Evolutionary conservation across 2,888 invertebrate species (phyloP).

Genomic region (Nasonia oneida): DNA sequence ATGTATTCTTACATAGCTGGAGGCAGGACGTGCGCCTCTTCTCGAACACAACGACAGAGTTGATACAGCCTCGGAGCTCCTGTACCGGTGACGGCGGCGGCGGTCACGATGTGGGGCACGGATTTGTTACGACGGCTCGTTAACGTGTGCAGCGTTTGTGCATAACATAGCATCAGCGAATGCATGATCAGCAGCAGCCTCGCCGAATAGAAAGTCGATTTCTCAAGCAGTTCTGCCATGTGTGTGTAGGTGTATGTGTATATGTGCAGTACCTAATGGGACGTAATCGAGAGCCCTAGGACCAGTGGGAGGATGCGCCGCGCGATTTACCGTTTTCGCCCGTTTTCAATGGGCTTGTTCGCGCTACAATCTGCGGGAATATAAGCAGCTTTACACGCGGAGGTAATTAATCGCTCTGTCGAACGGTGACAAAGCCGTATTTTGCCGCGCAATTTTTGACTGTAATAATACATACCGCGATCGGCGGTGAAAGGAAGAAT

Average conservation of each 20-base stretch:
- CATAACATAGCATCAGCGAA: slow-evolving; percentile 69
- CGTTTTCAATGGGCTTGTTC: background rate
- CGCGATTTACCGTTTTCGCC: slow-evolving; percentile 13
- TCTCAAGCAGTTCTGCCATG: slow-evolving; percentile 64
- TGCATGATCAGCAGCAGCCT: slow-evolving; percentile 45
- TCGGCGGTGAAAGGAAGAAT: background rate
- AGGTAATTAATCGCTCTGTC: background rate
- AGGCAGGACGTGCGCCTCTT: background rate
- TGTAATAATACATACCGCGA: background rate
- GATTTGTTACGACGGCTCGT: slow-evolving; percentile 73
- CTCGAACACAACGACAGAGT: background rate
- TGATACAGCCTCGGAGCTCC: slow-evolving; percentile 12
- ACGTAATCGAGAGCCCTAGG: slow-evolving; percentile 38
- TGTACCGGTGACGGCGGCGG: background rate
- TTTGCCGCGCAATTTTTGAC: background rate
- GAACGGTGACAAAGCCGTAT: slow-evolving; percentile 26
- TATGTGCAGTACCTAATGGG: slow-evolving; percentile 27
- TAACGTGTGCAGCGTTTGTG: slow-evolving; percentile 69
- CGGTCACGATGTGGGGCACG: slow-evolving; percentile 58
- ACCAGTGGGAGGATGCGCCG: background rate
- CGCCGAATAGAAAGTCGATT: slow-evolving; percentile 72
- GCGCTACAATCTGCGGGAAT: background rate
- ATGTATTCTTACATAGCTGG: background rate
- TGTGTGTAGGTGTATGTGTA: background rate
- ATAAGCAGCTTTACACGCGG: background rate